Base-by-base conservation (phyloP, 2,113 vertebrate genomes). In the Heterocephalus glaber region DNA sequence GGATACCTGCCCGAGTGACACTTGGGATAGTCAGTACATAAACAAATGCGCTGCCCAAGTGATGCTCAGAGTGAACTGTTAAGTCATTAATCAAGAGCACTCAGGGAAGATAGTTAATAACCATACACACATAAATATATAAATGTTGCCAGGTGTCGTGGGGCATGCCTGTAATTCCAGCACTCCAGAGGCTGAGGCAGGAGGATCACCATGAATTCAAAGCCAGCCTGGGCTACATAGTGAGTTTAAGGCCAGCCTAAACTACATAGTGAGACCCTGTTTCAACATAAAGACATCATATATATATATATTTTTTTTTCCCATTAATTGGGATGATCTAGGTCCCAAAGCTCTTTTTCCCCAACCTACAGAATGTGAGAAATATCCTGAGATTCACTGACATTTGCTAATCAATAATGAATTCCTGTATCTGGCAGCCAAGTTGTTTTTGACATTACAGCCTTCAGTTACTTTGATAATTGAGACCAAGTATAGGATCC, bases 381-480 rank as follows among this genome's bases (percentile, higher is more conserved):
- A 70, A 81, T n/a, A 88, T 81, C 58, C 10, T 66, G 24, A 94
- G 91, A 90, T 86, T n/a, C 61, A 79, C 13, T 60, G 44, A 90
- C 14, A 58, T 63, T 95, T 92, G 61, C 54, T 89, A 66, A 47
- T 68, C 38, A 88, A 89, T 14, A 89, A 86, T 76, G 86, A 94
- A 93, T 87, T n/a, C 33, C 13, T 72, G 38, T 33, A 81, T 17
- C 12, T 81, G 61, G 38, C 3, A 49, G 54, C 17, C 33, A 63
- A 1, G 11, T 41, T 95, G 33, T 52, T 90, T 38, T 52, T 89
- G 56, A 30, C 72, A 91, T n/a, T n/a, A 56, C 26, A 30, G 26
- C 44, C 38, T 49, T 54, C 24, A 13, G 41, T 74, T 63, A 83
- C 35, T 65, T 58, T 47, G 49, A 86, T 91, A 86, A 74, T 56